Base-by-base conservation (phyloP, 2,113 vertebrate genomes). In the Sinocyclocheilus anophthalmus region DNA sequence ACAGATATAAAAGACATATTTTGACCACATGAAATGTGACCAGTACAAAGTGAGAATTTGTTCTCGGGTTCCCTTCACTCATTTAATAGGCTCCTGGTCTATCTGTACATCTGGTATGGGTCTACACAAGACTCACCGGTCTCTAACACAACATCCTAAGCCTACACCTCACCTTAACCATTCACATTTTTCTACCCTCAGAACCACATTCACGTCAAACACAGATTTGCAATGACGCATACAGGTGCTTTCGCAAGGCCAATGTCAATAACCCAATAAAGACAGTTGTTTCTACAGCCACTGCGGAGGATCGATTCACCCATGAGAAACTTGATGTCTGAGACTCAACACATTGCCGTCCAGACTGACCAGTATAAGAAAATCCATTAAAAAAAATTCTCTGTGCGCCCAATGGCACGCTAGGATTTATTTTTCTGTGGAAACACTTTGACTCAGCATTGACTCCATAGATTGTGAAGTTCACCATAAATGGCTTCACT, bases 181-280 rank as follows among this genome's bases (percentile, higher is more conserved):
- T 78, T 85, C 79, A 48, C 6, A 86, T 84, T 48, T 57, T 86
- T 81, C 37, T 81, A 80, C 65, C 30, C 81, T 86, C 50, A 45
- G 57, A 88, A 86, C 88, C 88, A 88, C 88, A 87, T 61, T 84
- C 57, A 84, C 85, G 88, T 88, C 85, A 88, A 84, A 72, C 26
- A 22, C 42, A 86, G 45, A 81, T 78, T 73, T 69, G 48, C 81
- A 70, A 22, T 88, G 88, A 87, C 82, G 85, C 82, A 81, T 84
- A 69, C 88, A 84, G 81, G 85, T 84, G 45, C 77, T 53, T 45
- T 81, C 2, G 7, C 4, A 1, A 39, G 50, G 85, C 88, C 88
- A 88, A 85, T 79, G 59, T 86, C 88, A 88, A 88, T 87, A 88
- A 84, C 69, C 76, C 48, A 39, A 69, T 70, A 84, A 82, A 87